phyloP scores from a whole-genome alignment of 2,888 invertebrate genomes.

The Gnatocerus cornutus region DNA sequence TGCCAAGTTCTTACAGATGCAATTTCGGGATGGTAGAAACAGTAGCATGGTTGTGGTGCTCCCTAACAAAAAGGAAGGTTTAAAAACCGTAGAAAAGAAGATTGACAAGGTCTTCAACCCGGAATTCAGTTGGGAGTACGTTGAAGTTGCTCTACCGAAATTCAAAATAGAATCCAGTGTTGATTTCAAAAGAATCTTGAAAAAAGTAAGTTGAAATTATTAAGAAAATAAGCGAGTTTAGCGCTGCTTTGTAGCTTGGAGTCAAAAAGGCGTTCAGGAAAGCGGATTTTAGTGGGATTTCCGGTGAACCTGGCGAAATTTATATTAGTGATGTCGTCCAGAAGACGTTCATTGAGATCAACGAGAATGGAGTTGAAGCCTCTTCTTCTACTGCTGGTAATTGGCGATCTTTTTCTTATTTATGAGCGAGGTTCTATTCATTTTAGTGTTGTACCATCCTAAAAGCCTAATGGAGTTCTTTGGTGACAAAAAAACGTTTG shows the following conservation, averaged over 20 bases:
- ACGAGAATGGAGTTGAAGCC: conserved; percentile 66
- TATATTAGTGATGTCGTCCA: conserved; percentile 63
- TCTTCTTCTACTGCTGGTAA: conserved; percentile 66
- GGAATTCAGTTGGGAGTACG: conserved; percentile 48
- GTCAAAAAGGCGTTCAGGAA: conserved; percentile 52
- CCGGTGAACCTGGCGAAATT: conserved; percentile 54
- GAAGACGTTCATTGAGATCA: conserved; percentile 67
- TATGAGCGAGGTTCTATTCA: neutral
- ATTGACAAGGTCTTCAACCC: conserved; percentile 51
- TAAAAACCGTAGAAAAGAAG: conserved; percentile 53
- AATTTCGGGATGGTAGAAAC: conserved; percentile 56
- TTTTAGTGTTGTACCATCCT: conserved; percentile 21
- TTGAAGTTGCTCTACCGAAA: conserved; percentile 57
- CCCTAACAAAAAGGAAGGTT: conserved; percentile 57
- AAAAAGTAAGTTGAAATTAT: conserved; percentile 53
- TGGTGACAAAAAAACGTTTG: conserved; percentile 27
- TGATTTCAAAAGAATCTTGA: conserved; percentile 56
- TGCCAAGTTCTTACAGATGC: conserved; percentile 63
- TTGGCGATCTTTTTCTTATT: neutral
- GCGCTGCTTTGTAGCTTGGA: conserved; percentile 53
- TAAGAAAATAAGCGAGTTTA: neutral
- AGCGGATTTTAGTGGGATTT: conserved; percentile 62
- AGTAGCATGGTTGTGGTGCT: conserved; percentile 57
- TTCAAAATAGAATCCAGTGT: conserved; percentile 56
- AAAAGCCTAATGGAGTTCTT: conserved; percentile 12